Base-by-base conservation (phyloP, 2,797 vertebrate species). In the Cottoperca gobio region DNA sequence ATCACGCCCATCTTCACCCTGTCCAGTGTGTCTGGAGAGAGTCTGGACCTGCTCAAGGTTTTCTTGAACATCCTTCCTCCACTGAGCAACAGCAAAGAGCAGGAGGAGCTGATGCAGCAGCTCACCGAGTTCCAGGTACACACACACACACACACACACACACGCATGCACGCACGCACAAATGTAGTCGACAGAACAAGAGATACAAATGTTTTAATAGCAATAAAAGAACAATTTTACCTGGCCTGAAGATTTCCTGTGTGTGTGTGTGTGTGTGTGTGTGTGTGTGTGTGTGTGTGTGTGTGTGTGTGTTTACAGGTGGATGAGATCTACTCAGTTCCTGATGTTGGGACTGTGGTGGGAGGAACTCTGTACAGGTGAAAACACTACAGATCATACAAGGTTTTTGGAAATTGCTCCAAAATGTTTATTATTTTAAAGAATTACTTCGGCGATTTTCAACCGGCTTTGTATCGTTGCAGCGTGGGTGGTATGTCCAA, bases 101-200 rank as follows among this genome's bases (percentile, higher is more conserved):
- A 99, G 86, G 97, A 99, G 81, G 97, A 99, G 77, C 95, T 99
- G 76, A 99, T 99, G 97, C 97, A 99, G 89, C 97, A 98, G 88
- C 95, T 98, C 69, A 97, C 97, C 0, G 97, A 99, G 89, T 99
- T 99, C 88, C 97, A 99, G 97, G 97, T 98, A 65, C 9, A 46
- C 42, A 37, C 53, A 63, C 63, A 14, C 61, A 69, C 49, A 50
- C 52, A 58, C 68, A 54, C 74, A 58, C 42, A 49, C 33, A 40
- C 42, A 43, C 26, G 55, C 70, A 55, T 57, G 55, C 55, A 39
- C 62, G n/a, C n/a, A n/a, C n/a, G n/a, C n/a, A n/a, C n/a, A n/a
- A n/a, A n/a, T n/a, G n/a, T n/a, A n/a, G n/a, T n/a, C n/a, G n/a
- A n/a, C n/a, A n/a, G n/a, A n/a, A n/a, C n/a, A n/a, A n/a, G n/a